Conservation (phyloP, 2,113 vertebrate genomes). For the Neopipo cinnamomea region DNA sequence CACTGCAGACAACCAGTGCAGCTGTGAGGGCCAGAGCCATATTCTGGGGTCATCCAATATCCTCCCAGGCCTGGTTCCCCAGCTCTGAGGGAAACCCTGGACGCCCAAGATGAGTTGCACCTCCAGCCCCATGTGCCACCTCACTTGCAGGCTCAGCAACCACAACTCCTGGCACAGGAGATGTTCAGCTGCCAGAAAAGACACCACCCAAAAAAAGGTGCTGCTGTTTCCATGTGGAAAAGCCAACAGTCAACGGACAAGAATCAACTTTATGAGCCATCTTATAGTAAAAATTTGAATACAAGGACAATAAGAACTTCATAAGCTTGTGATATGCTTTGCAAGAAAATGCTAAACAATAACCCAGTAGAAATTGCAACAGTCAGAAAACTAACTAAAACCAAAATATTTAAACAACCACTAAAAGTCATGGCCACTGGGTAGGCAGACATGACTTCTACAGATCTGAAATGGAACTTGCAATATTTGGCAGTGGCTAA, state of each 20-base stretch:
- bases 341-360: not conserved
- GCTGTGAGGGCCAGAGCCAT: not conserved
- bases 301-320: not conserved
- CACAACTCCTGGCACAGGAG: not conserved
- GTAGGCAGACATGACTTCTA: not conserved
- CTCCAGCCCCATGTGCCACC: not conserved
- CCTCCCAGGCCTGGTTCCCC: not conserved
- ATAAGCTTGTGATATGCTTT: not conserved
- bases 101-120: accelerated
- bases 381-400: slow-evolving; percentile 2
- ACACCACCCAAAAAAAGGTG: not conserved
- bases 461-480: not conserved
- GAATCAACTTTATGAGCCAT: not conserved
- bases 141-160: not conserved
- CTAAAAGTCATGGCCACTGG: not conserved
- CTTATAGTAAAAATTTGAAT: not conserved
- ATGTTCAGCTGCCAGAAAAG: not conserved
- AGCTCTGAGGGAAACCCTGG: not conserved
- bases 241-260: not conserved
- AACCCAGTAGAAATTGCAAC: not conserved
- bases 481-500: not conserved
- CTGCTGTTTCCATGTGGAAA: not conserved
- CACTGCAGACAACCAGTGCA: not conserved
- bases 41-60: not conserved
- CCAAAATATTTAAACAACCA: not conserved